A percentile compares a stretch with the other conserved stretches of the same genome.
phyloP scores from a whole-genome alignment of 2,797 vertebrate species.

The Crenichthys baileyi region DNA sequence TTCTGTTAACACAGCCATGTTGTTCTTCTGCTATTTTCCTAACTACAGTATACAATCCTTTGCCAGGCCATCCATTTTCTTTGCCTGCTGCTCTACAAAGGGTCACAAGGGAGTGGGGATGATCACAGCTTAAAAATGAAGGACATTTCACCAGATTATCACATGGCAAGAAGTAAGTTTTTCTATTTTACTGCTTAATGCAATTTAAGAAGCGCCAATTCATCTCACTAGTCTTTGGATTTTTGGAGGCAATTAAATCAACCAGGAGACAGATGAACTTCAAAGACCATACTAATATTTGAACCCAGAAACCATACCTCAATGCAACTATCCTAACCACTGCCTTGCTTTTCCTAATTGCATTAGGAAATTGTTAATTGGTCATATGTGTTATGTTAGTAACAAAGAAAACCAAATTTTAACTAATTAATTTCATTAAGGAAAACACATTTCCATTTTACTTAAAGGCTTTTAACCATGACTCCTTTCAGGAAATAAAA shows the following conservation, averaged over 20 bases:
- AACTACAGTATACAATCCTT: constrained; percentile 20
- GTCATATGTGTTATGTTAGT: neutral
- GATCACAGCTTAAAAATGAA: neutral
- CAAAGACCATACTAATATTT: neutral
- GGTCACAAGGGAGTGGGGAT: neutral
- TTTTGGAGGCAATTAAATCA: neutral
- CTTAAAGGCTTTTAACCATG: neutral
- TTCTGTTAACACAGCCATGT: constrained; percentile 37
- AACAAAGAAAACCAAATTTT: neutral
- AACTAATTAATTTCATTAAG: neutral
- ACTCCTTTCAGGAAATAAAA: neutral
- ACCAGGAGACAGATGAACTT: neutral
- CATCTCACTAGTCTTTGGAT: neutral
- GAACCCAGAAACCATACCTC: neutral
- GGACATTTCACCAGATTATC: too few species aligned
- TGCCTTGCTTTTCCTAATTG: neutral
- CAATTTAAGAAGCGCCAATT: neutral
- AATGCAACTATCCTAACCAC: neutral
- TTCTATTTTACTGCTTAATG: neutral
- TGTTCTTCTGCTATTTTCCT: constrained; percentile 17
- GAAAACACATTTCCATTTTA: neutral
- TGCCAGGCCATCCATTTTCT: neutral
- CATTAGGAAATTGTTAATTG: neutral
- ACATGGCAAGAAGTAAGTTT: neutral
- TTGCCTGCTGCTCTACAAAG: neutral